phyloP scores from a whole-genome alignment of 2,797 vertebrate genomes.

The Emys orbicularis region DNA sequence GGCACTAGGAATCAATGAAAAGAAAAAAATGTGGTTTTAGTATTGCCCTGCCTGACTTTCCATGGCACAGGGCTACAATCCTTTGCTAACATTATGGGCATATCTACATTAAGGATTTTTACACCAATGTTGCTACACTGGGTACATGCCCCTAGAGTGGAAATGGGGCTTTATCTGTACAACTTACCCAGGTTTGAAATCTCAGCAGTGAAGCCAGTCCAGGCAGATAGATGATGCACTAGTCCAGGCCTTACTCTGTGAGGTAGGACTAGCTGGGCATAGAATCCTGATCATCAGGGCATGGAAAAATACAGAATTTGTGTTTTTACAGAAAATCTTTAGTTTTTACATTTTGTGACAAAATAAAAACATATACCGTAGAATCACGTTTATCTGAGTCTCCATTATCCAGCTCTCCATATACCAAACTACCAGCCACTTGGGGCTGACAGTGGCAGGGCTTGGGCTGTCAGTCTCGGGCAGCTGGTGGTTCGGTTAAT shows the following conservation, averaged over 20 bases:
- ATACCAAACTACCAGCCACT: not conserved
- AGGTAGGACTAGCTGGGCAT: not conserved
- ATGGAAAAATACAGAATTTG: not conserved
- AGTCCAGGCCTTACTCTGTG: not conserved
- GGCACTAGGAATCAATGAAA: slow-evolving; percentile 5
- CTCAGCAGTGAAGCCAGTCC: not conserved
- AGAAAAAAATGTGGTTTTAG: not conserved
- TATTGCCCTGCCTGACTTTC: not conserved
- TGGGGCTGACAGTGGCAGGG: too few species aligned
- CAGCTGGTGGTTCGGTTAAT: too few species aligned
- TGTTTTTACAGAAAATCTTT: not conserved
- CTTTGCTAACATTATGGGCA: not conserved
- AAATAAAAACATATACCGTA: not conserved
- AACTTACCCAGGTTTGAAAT: slow-evolving; percentile 1
- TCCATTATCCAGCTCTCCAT: not conserved
- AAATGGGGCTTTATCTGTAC: not conserved
- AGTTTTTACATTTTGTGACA: not conserved
- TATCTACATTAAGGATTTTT: slow-evolving; percentile 26
- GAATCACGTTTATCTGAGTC: not conserved
- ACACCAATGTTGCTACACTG: not conserved
- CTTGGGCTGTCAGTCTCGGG: too few species aligned
- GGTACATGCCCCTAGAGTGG: not conserved
- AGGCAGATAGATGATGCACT: not conserved
- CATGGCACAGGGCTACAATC: not conserved
- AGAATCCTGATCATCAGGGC: not conserved